These are phyloP conservation scores for Nemopilema nomurai DNA, from an alignment of 30 jellyfish, hydroid and myxozoan genomes.

Conservation along the genomic window DNA sequence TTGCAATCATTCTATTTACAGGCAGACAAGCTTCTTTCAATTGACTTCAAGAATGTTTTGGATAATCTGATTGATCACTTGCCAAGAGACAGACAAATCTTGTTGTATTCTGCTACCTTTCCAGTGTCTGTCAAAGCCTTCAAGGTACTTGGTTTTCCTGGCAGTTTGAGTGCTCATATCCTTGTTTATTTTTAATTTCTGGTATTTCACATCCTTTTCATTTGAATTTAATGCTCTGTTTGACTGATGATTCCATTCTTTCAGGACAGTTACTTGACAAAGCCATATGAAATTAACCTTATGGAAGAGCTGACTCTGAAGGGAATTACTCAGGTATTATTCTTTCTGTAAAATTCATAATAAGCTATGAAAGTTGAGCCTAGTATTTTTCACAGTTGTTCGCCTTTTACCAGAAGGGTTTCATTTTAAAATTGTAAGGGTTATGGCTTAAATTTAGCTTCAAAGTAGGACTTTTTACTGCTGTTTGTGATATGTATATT, in stretches of 20 bases:
- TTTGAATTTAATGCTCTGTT: not conserved
- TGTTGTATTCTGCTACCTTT: conserved; percentile 90
- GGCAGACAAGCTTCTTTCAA: conserved; percentile 94
- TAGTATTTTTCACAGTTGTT: too few relatives aligned
- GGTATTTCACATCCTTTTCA: too few relatives aligned
- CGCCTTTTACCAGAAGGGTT: too few relatives aligned
- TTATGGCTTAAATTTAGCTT: too few relatives aligned
- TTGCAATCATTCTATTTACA: conserved; percentile 9
- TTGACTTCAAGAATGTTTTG: conserved; percentile 80
- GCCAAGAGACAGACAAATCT: conserved; percentile 87
- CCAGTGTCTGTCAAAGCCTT: conserved; percentile 91
- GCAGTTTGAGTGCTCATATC: too few relatives aligned
- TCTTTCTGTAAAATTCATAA: not conserved
- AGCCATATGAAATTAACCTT: conserved; percentile 89
- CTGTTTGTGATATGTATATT: too few relatives aligned
- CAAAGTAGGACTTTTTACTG: too few relatives aligned
- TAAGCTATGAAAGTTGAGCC: too few relatives aligned
- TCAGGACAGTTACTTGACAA: conserved; percentile 80
- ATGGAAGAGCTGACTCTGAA: conserved; percentile 93
- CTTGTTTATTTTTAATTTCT: not conserved
- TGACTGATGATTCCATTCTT: not conserved
- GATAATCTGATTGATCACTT: conserved; percentile 63
- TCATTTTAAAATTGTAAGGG: too few relatives aligned
- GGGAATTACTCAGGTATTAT: conserved; percentile 92
- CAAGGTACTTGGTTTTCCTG: conserved; percentile 57